A percentile compares a stretch with the other conserved stretches of the same genome.
Evolutionary conservation across 2,113 vertebrate genomes (phyloP).

Genomic region (Smithornis capensis): DNA sequence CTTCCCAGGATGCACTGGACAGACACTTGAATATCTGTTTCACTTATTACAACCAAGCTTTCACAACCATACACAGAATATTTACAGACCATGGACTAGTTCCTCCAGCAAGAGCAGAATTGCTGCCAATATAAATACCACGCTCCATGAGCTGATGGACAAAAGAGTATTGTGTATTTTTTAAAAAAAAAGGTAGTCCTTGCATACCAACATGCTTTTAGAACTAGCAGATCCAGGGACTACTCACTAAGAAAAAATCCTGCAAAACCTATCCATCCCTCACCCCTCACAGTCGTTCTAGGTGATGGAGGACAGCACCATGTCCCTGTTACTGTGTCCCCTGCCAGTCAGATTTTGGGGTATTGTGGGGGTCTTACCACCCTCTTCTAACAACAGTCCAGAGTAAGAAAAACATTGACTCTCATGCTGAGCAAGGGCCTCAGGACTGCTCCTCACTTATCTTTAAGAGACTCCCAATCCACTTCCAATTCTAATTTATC

Average conservation of each 20-base stretch:
- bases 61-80: neutral
- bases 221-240: neutral
- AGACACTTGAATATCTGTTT: neutral
- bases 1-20: neutral
- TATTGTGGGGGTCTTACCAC: neutral
- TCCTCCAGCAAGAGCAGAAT: neutral
- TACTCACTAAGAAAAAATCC: neutral
- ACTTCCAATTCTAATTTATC: conserved; percentile 6
- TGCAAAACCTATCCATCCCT: neutral
- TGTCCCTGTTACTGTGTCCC: neutral
- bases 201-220: neutral
- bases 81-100: neutral
- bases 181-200: neutral
- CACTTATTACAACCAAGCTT: neutral
- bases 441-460: neutral
- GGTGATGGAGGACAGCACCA: neutral
- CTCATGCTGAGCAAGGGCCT: neutral
- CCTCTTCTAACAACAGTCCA: neutral
- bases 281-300: neutral
- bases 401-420: neutral
- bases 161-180: neutral
- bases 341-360: neutral
- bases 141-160: neutral
- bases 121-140: neutral
- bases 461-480: neutral